Conservation (phyloP, 2,113 vertebrate genomes). For the Romanogobio albipinnatus region DNA sequence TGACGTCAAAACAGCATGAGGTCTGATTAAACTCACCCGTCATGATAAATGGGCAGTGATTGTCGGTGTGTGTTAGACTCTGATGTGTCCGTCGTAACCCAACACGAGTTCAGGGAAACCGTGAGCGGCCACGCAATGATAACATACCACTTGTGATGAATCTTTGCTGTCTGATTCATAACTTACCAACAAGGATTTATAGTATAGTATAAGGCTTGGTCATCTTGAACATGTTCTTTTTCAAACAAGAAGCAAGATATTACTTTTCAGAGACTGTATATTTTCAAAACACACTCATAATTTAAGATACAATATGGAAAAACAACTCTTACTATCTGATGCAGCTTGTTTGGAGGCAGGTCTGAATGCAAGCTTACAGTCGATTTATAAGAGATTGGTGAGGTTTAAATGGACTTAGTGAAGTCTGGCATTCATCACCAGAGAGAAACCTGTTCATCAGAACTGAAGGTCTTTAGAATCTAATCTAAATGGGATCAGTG, state of each 20-base stretch:
- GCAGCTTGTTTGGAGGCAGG: background rate
- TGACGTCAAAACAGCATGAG: background rate
- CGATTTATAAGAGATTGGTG: background rate
- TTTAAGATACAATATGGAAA: background rate
- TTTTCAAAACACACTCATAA: background rate
- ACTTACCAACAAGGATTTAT: background rate
- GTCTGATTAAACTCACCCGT: background rate
- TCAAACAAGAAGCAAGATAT: background rate
- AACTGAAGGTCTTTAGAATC: too few relatives aligned
- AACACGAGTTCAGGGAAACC: background rate
- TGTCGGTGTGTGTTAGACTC: background rate
- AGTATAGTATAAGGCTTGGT: background rate
- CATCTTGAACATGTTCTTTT: background rate
- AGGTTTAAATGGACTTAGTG: background rate
- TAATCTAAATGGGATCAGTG: too few relatives aligned
- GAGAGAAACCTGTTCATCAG: background rate
- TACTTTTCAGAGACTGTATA: background rate
- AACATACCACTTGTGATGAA: background rate
- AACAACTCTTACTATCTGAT: background rate
- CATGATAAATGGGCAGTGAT: background rate
- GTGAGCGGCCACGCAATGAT: background rate
- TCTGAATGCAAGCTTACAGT: background rate
- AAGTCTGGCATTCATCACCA: too few relatives aligned
- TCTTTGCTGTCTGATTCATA: background rate
- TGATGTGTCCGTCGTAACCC: background rate